Conservation (phyloP, 2,797 vertebrate species). For the Sebastes iracundus region DNA sequence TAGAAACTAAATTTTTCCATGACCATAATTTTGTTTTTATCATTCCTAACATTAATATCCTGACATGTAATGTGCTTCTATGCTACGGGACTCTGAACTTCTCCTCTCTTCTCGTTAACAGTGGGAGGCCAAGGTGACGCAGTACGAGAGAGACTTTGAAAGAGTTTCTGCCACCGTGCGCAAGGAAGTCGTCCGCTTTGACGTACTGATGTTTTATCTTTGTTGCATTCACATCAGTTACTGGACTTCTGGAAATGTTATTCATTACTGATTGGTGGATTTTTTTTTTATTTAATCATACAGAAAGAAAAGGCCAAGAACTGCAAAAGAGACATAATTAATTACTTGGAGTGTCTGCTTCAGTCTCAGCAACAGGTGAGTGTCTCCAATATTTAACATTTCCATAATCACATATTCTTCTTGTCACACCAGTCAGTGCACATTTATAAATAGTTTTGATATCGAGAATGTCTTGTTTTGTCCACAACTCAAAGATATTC, state of each 20-base stretch:
- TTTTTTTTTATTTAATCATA: conserved; percentile 3
- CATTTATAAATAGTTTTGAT: not conserved
- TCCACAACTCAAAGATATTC: too few species aligned
- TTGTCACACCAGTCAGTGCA: not conserved
- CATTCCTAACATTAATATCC: not conserved
- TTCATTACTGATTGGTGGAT: not conserved
- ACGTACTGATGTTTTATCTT: conserved; percentile 79
- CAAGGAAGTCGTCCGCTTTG: conserved; percentile 94
- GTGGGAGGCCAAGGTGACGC: conserved; percentile 97
- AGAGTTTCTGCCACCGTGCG: conserved; percentile 92
- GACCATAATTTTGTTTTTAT: too few species aligned
- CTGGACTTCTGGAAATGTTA: not conserved
- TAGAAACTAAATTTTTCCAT: not conserved
- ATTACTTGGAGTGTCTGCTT: conserved; percentile 91
- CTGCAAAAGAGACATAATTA: conserved; percentile 91
- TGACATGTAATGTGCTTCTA: not conserved
- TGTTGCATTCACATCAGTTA: not conserved
- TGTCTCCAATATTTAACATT: not conserved
- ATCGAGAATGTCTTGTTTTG: not conserved
- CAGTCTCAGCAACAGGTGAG: conserved; percentile 96
- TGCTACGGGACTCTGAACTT: not conserved
- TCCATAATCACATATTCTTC: not conserved
- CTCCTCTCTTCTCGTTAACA: conserved; percentile 46
- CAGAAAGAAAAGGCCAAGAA: conserved; percentile 96
- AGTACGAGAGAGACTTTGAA: conserved; percentile 96